Percentiles rank a stretch among this genome's conserved stretches.
phyloP scores from a whole-genome alignment of 2,113 vertebrate species.

The Patagioenas fasciata region DNA sequence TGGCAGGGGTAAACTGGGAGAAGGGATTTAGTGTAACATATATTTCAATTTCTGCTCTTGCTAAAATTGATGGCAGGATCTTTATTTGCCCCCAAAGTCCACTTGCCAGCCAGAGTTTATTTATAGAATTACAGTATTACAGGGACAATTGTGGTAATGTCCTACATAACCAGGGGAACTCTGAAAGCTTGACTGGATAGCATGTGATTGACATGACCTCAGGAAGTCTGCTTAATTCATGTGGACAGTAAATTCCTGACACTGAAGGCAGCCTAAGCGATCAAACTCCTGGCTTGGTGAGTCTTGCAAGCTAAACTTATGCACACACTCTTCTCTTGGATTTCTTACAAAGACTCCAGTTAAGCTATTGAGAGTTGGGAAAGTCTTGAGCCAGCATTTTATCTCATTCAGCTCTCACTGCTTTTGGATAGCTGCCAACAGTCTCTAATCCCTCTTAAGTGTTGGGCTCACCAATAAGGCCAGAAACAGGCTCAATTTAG shows the following conservation, averaged over 20 bases:
- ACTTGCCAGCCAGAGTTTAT: background rate
- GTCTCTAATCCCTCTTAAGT: background rate
- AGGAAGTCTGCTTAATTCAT: background rate
- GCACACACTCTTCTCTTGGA: background rate
- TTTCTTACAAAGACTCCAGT: background rate
- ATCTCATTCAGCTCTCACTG: background rate
- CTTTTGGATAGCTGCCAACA: background rate
- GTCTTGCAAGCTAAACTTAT: background rate
- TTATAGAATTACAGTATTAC: background rate
- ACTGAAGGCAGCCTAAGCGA: background rate
- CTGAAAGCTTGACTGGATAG: background rate
- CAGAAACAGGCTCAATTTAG: background rate
- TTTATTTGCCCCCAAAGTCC: background rate
- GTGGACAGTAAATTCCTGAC: background rate
- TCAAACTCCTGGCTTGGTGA: background rate
- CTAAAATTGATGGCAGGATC: background rate
- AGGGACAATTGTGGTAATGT: background rate
- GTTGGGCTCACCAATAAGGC: background rate
- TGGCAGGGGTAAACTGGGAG: background rate
- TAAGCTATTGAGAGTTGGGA: background rate
- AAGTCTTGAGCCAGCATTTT: background rate
- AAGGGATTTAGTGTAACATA: background rate
- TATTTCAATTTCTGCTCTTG: background rate
- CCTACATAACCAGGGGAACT: background rate
- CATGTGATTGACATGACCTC: background rate